Conservation (phyloP, 2,797 vertebrate genomes). For the Leptoclinus maculatus region DNA sequence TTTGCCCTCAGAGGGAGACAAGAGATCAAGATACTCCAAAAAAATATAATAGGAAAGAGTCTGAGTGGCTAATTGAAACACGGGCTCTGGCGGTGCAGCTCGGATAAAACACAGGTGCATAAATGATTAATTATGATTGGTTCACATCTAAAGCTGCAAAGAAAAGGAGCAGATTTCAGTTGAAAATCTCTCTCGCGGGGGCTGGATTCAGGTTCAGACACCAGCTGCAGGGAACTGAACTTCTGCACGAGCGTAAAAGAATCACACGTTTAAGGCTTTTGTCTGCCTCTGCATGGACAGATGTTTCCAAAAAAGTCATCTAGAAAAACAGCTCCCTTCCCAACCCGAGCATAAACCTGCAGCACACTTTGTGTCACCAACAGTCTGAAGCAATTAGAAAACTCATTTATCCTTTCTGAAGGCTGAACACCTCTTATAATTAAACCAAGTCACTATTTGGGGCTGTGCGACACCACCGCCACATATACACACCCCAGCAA, state of each 20-base stretch:
- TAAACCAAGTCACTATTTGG: not conserved
- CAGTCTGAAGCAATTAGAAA: not conserved
- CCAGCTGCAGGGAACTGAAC: conserved; percentile 8
- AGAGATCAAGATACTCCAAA: conserved; percentile 35
- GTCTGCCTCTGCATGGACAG: not conserved
- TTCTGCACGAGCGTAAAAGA: not conserved
- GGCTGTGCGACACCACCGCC: not conserved
- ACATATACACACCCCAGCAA: too few species aligned
- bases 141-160: not conserved
- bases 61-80: conserved; percentile 61
- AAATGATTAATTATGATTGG: not conserved
- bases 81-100: conserved; percentile 1
- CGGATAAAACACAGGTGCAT: not conserved
- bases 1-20: conserved; percentile 59
- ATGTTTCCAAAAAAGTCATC: not conserved
- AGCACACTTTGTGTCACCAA: not conserved
- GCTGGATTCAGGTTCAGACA: not conserved
- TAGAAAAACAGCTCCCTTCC: not conserved
- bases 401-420: too few species aligned
- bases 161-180: not conserved
- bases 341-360: not conserved
- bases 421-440: not conserved
- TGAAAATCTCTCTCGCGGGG: not conserved
- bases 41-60: conserved; percentile 19
- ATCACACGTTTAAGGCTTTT: not conserved